Evolutionary conservation across 2,113 vertebrate genomes (phyloP).

Genomic region (Myrmecobius fasciatus): DNA sequence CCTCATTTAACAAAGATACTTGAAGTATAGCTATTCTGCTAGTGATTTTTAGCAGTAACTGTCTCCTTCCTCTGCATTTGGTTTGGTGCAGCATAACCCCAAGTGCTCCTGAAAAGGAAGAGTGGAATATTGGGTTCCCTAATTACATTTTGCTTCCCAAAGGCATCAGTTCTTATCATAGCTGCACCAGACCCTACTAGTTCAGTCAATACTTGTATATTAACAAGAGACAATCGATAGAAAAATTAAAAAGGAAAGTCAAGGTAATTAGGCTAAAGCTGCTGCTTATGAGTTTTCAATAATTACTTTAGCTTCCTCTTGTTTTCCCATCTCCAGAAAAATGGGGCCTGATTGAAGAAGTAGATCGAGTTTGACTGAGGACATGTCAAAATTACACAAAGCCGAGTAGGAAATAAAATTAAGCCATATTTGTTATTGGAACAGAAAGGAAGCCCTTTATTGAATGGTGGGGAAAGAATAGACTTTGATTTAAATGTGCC

Average conservation of each 20-base stretch:
- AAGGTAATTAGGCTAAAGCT: conserved; percentile 83
- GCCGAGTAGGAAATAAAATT: conserved; percentile 80
- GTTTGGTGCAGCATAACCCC: not conserved
- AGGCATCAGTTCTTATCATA: conserved; percentile 70
- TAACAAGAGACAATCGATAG: conserved; percentile 80
- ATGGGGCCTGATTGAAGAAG: conserved; percentile 83
- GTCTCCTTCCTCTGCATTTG: not conserved
- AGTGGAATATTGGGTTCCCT: conserved; percentile 38
- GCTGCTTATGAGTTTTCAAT: conserved; percentile 82
- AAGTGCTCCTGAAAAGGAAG: conserved; percentile 1
- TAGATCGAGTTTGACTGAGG: conserved; percentile 77
- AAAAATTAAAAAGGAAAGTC: conserved; percentile 82
- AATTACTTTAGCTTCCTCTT: conserved; percentile 81
- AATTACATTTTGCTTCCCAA: conserved; percentile 67
- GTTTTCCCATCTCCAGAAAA: conserved; percentile 80
- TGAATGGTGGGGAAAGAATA: conserved; percentile 71
- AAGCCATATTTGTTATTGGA: conserved; percentile 80
- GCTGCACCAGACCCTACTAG: conserved; percentile 38
- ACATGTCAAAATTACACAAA: conserved; percentile 79
- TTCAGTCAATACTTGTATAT: conserved; percentile 77
- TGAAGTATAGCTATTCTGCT: not conserved
- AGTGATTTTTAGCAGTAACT: not conserved
- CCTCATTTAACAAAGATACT: not conserved
- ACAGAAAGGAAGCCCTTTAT: conserved; percentile 60
- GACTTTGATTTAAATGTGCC: conserved; percentile 76